Base-by-base conservation (phyloP, 2,113 vertebrate species). In the Rutilus rutilus region DNA sequence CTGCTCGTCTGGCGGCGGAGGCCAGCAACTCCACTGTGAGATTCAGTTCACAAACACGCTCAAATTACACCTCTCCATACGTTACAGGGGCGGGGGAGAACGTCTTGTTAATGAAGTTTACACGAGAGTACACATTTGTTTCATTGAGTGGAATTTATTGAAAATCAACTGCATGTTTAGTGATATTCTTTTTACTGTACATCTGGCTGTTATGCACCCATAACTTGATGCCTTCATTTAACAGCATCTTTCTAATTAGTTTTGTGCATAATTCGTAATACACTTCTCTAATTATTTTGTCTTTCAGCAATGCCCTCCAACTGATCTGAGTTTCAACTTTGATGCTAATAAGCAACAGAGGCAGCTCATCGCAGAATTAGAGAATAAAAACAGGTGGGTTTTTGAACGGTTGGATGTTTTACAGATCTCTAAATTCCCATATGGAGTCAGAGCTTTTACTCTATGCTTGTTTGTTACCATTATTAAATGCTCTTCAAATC, bases 341-440 rank as follows among this genome's bases (percentile, higher is more conserved):
- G 97, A 99, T 88, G 97, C 97, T 89, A 99, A 98, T 86, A 98
- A 97, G 85, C 98, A 99, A 6, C 98, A 99, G 87, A 94, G 97
- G 23, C 97, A 99, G 91, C 96, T 99, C 92, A 99, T 99, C 19
- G 97, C 97, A 1, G 98, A 99, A 93, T 95, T 99, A 92, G 97
- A 99, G 89, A 99, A 96, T 92, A 99, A 99, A 92, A 99, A 99
- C 95, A 97, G 98, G 97, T 98, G 85, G 17, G 0, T 84, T 39
- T 74, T 36, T n/a, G 39, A 36, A 14, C 19, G 30, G 77, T 21
- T 19, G 2, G 6, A 14, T 23, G 4, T 5, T 21, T 45, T 76
- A 36, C 25, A 39, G 39, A 75, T 60, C 30, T 23, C 36, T 45
- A 45, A 45, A 73, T 73, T n/a, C 12, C 62, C 11, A 57, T 2